phyloP scores from a whole-genome alignment of 2,888 invertebrate genomes.

The Drosophila barbarae region DNA sequence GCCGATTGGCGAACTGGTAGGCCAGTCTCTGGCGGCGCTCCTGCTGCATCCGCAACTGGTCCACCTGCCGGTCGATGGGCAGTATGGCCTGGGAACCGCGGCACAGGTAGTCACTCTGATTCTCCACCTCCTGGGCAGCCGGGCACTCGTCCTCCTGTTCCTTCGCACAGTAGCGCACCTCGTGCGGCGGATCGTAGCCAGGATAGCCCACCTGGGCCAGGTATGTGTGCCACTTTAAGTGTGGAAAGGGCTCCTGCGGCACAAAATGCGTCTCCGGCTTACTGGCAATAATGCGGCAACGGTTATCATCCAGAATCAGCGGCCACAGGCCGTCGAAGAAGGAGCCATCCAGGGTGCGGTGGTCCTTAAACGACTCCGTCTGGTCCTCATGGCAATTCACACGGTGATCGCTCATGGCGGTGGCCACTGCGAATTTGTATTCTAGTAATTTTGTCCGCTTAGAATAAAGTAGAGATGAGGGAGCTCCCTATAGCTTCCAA shows the following conservation, averaged over 20 bases:
- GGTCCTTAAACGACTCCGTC: constrained; percentile 1
- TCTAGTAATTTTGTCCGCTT: constrained; percentile 38
- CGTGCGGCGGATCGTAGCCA: constrained; percentile 52
- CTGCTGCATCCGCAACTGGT: constrained; percentile 28
- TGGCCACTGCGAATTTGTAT: constrained; percentile 59
- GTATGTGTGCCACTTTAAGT: constrained; percentile 60
- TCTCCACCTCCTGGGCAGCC: constrained; percentile 23
- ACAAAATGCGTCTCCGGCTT: constrained; percentile 48
- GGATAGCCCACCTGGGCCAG: constrained; percentile 58
- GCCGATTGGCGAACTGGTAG: constrained; percentile 66
- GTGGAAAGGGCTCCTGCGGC: constrained; percentile 58
- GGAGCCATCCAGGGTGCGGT: constrained; percentile 42
- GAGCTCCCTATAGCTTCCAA: constrained; percentile 8
- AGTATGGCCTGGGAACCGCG: constrained; percentile 38
- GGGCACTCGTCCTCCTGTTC: constrained; percentile 21
- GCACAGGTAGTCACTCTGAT: constrained; percentile 8
- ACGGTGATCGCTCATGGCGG: constrained; percentile 10
- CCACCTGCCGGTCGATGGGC: constrained; percentile 48
- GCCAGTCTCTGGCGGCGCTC: constrained; percentile 62
- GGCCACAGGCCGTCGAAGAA: constrained; percentile 75
- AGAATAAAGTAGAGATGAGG: constrained; percentile 9
- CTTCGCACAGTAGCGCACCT: constrained; percentile 46
- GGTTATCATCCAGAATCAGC: constrained; percentile 63
- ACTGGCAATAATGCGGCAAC: constrained; percentile 56
- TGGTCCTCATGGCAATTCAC: background rate